Evolutionary conservation across 2,888 invertebrate species (phyloP).

Genomic region (Spicauda simplicius): DNA sequence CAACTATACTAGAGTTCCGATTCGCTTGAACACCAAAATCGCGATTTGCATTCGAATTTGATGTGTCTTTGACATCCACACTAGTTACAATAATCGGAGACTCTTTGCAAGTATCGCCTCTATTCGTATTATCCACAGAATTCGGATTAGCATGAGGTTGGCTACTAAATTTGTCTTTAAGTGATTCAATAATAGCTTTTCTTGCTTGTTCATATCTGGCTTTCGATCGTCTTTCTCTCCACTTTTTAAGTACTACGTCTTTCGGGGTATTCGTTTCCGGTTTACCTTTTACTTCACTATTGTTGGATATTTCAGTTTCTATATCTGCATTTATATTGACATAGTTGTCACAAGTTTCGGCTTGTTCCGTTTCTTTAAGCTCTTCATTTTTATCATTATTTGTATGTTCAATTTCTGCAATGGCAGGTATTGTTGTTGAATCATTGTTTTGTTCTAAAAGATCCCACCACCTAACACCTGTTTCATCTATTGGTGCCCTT

Average conservation of each 20-base stretch:
- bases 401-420: not conserved
- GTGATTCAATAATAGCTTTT: slow-evolving; percentile 73
- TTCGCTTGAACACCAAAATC: slow-evolving; percentile 47
- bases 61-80: slow-evolving; percentile 76
- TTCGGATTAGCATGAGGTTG: slow-evolving; percentile 51
- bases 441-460: slow-evolving; percentile 49
- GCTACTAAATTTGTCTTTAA: slow-evolving; percentile 70
- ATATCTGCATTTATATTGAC: slow-evolving; percentile 49
- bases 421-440: slow-evolving; percentile 9
- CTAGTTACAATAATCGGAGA: slow-evolving; percentile 65
- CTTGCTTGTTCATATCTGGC: slow-evolving; percentile 68
- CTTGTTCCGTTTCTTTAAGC: slow-evolving; percentile 6
- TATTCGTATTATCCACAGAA: slow-evolving; percentile 53
- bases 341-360: slow-evolving; percentile 51
- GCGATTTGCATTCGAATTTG: slow-evolving; percentile 74
- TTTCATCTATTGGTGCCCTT: slow-evolving; percentile 66
- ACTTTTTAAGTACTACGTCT: slow-evolving; percentile 69
- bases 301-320: slow-evolving; percentile 40
- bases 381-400: slow-evolving; percentile 12
- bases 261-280: slow-evolving; percentile 53
- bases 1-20: slow-evolving; percentile 48
- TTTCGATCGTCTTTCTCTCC: slow-evolving; percentile 69
- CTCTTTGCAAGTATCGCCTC: slow-evolving; percentile 58
- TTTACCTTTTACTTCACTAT: slow-evolving; percentile 46
- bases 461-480: slow-evolving; percentile 67